Base-by-base conservation (phyloP, 1,140 invertebrate genomes). In the Cydia pomonella region DNA sequence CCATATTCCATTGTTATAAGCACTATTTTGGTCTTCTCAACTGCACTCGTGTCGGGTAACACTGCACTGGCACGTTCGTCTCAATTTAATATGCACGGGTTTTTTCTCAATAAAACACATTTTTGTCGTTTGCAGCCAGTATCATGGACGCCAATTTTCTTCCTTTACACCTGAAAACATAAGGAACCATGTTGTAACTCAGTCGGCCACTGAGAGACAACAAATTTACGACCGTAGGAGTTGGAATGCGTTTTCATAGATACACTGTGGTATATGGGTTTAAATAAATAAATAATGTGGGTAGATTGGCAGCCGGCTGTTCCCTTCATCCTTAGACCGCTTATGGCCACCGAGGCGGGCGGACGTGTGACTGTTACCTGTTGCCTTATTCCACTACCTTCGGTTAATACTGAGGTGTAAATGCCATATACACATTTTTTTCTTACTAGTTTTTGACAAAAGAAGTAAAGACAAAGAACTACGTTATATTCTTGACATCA, bases 1-100 rank as follows among this genome's bases (percentile, higher is more conserved):
- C 91, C 91, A 92, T 92, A 92, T 92, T 92, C 91, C 91, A 92
- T 92, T 89, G 90, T 92, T 89, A 80, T 84, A 66, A 64, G 12
- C 81, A 82, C 77, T 80, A 80, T 86, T 85, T 82, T 73, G 72
- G 77, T 89, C 80, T 84, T 86, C 87, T 92, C 91, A 92, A 92
- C 91, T 91, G 77, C 79, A 87, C 80, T 78, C 72, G 83, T 79
- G 76, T 69, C 47, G 66, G 75, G 76, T 66, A 74, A 80, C 82
- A 84, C 84, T 78, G 74, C 85, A 87, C 87, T 84, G 78, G 82
- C 84, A 83, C 86, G 91, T 92, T 91, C 90, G 89, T 87, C 84
- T 83, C 71, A 74, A 77, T 82, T 81, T 90, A 88, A 86, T 76
- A 77, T 76, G 82, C 79, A 83, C 83, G 78, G 80, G 78, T 76